These are phyloP conservation scores for Maconellicoccus hirsutus DNA, from an alignment of 1,140 invertebrate genomes.

Conservation along the genomic window DNA sequence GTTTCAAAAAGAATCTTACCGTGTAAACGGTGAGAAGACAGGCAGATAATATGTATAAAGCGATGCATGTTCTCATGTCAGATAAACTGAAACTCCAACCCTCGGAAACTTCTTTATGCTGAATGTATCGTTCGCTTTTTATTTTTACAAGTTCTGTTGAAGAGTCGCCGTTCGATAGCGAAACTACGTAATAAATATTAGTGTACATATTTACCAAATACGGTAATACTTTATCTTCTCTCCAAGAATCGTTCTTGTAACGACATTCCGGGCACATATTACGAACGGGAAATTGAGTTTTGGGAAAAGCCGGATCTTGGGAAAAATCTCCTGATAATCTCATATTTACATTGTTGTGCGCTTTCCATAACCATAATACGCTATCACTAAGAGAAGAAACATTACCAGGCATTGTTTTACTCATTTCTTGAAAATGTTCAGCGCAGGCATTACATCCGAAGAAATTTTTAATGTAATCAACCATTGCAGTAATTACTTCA, in stretches of 20 bases:
- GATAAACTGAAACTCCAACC: neutral
- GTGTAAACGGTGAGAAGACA: constrained; percentile 2
- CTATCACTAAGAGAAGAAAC: constrained; percentile 57
- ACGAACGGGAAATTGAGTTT: constrained; percentile 75
- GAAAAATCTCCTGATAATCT: constrained; percentile 70
- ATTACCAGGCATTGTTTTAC: constrained; percentile 51
- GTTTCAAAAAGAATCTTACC: neutral
- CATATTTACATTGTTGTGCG: constrained; percentile 88
- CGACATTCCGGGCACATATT: constrained; percentile 58
- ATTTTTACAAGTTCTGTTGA: neutral
- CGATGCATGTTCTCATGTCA: neutral
- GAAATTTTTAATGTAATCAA: constrained; percentile 81
- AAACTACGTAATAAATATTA: constrained; percentile 29
- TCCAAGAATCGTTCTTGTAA: constrained; percentile 45
- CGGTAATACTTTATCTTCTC: constrained; percentile 52
- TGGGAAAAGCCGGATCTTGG: constrained; percentile 83
- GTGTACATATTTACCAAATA: constrained; percentile 67
- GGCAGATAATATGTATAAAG: neutral
- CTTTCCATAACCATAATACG: constrained; percentile 87
- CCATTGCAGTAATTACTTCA: constrained; percentile 66
- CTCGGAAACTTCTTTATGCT: neutral
- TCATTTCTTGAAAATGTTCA: constrained; percentile 74
- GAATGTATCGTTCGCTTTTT: neutral
- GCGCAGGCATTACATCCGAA: constrained; percentile 89
- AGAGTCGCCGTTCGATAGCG: neutral